A percentile compares a stretch with the other conserved stretches of the same genome.
Evolutionary conservation across 2,797 vertebrate genomes (phyloP).

Genomic region (Apogon talboti): DNA sequence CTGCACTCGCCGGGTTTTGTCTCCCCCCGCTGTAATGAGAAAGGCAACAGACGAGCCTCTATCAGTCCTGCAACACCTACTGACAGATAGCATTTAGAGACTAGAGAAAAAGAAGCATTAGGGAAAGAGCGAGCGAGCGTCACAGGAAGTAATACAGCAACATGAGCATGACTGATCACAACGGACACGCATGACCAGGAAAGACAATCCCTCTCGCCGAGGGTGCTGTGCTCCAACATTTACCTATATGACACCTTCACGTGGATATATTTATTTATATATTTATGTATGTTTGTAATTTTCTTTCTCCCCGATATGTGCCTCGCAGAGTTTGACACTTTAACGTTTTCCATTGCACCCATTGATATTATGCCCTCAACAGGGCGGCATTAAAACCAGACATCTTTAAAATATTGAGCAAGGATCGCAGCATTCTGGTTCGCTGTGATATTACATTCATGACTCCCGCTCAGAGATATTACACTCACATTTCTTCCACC

Average conservation of each 20-base stretch:
- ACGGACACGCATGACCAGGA: conserved; percentile 55
- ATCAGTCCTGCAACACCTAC: conserved; percentile 73
- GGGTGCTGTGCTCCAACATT: conserved; percentile 41
- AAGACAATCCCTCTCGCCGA: conserved; percentile 51
- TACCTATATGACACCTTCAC: conserved; percentile 50
- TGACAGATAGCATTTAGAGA: conserved; percentile 75
- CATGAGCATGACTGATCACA: conserved; percentile 68
- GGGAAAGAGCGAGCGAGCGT: conserved; percentile 65
- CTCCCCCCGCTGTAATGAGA: conserved; percentile 73
- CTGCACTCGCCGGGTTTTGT: conserved; percentile 60
- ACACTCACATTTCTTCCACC: conserved; percentile 76
- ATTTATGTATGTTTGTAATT: conserved; percentile 29
- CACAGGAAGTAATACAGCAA: conserved; percentile 71
- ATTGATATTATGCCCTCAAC: conserved; percentile 54
- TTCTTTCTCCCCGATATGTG: conserved; percentile 1
- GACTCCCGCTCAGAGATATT: conserved; percentile 73
- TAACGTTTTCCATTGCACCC: conserved; percentile 52
- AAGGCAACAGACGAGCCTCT: conserved; percentile 71
- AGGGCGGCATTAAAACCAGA: conserved; percentile 58
- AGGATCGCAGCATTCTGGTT: conserved; percentile 50
- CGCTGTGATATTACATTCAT: conserved; percentile 71
- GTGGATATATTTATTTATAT: conserved; percentile 56
- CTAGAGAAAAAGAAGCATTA: conserved; percentile 68
- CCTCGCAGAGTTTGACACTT: conserved; percentile 61
- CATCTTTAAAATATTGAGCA: conserved; percentile 76